Base-by-base conservation (phyloP, 2,888 invertebrate genomes). In the Hipparchia semele region DNA sequence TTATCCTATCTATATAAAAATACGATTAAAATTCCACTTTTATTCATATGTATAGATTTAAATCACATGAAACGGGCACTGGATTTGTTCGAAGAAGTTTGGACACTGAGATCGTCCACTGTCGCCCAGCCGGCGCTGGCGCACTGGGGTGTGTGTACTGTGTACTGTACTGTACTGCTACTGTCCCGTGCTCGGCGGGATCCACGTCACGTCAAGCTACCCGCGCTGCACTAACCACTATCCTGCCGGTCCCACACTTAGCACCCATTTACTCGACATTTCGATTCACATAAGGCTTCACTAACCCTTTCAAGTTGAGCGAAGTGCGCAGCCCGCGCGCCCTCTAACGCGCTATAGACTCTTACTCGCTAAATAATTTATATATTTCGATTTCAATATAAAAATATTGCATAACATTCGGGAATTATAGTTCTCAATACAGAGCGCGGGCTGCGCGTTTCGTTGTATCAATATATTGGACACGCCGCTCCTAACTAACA, bases 1-100 rank as follows among this genome's bases (percentile, higher is more conserved):
- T 90, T 87, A 85, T 85, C 86, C 89, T 92, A 92, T 84, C 89
- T 92, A 92, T 88, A 87, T 90, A 90, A 90, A 90, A 89, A 90
- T 90, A 90, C 84, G 83, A 85, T 89, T 86, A 87, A 88, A 87
- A 87, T 84, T 87, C 86, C 88, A 88, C 86, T 85, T 88, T 86
- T 82, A 80, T 65, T 79, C 81, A 83, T 83, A 83, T 84, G 83
- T 84, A 86, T 82, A 82, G 81, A 83, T 82, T 87, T 84, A 84
- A 88, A 91, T 90, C 90, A 91, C 90, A 90, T 87, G 88, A 86
- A 87, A 87, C 91, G 90, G 90, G 88, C 92, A 92, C 92, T 92
- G 92, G 92, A 86, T 90, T 90, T 89, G 90, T 90, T 91, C 89
- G 86, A 84, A 86, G 86, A 84, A 86, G 87, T 86, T 87, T 87